Base-by-base conservation (phyloP, 2,113 vertebrate species). In the Tyrannus savana region DNA sequence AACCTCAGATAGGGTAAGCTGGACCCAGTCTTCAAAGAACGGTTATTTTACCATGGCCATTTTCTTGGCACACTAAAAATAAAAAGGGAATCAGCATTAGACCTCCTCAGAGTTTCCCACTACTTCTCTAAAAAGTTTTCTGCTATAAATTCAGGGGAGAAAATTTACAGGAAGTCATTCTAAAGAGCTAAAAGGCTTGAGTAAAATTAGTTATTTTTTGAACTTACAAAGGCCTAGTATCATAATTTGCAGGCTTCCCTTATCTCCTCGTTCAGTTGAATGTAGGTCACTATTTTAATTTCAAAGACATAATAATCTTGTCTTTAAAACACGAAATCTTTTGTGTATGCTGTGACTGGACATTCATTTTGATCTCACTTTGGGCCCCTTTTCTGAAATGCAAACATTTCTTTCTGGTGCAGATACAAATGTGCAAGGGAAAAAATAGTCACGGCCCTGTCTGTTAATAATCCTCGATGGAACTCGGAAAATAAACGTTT, bases 341-440 rank as follows among this genome's bases (percentile, higher is more conserved):
- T 83, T 95, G 94, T 95, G 79, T 97, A 94, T 52, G 72, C 72
- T 90, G 11, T 35, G 90, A 71, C 92, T 94, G 92, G 79, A 83
- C 90, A 86, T 80, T 90, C 85, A 96, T 96, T 96, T 88, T 94
- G 85, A 90, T 97, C 93, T 96, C 30, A 19, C 91, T 89, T 94
- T 79, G 72, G 83, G 87, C 93, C 93, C 80, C 88, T 94, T 95
- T 90, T 90, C 77, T 85, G 75, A 95, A 96, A 96, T 46, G 35
- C 90, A 97, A 96, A 96, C 82, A 94, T 89, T 94, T 92, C 93
- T 84, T 92, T 93, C 91, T 95, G 78, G 16, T 86, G 68, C 68
- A 94, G 93, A 96, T 90, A 95, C 49, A 74, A 63, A 94, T 0
- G 77, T 94, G 86, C 79, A 84, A 89, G 49, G 35, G 76, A 96